Evolutionary conservation across 2,113 vertebrate species (phyloP), one percentile per base, ranked within the genome.

Genomic region (Sigmodon hispidus): DNA sequence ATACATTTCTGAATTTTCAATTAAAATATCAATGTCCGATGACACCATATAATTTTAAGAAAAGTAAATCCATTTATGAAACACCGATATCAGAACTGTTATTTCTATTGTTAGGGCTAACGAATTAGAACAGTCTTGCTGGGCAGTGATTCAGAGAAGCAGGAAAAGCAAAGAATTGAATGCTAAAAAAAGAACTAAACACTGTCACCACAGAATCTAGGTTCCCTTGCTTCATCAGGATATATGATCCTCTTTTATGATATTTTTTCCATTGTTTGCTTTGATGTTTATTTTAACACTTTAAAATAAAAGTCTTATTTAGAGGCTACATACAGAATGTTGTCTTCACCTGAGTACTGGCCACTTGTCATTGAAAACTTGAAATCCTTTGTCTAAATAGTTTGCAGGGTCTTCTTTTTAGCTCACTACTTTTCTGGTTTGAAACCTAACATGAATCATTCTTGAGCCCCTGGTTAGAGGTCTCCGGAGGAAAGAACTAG

Each of bases 391-490:
- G 7, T 12, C 93, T 90, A 9, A 16, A 57, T 83, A 96, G 93
- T 26, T 89, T 96, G 22, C 65, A 31, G 15, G 4, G 24, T 87
- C 11, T 93, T 31, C 4, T 87, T 61, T 92, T 93, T 67, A 93
- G 50, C 29, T 3, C 40, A 81, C 87, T 91, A 70, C 70, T 16
- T 0, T 77, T 95, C 57, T 90, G 45, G 96, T 80, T 63, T 75
- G 88, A 95, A 93, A 96, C 87, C 70, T 97, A 86, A 67, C 95
- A 93, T 97, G 92, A 95, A 98, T 91, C 70, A 80, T 26, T 96
- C 80, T 97, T 98, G 96, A 94, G 97, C 97, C 97, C 97, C 90
- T 98, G 96, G 98, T 98, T 96, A 97, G 88, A 89, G 73, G 45
- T 96, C 95, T 95, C 98, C 96, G 95, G 19, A 87, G 95, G 92